Conservation (phyloP, 1,140 invertebrate genomes). For the Tenebrio molitor region DNA sequence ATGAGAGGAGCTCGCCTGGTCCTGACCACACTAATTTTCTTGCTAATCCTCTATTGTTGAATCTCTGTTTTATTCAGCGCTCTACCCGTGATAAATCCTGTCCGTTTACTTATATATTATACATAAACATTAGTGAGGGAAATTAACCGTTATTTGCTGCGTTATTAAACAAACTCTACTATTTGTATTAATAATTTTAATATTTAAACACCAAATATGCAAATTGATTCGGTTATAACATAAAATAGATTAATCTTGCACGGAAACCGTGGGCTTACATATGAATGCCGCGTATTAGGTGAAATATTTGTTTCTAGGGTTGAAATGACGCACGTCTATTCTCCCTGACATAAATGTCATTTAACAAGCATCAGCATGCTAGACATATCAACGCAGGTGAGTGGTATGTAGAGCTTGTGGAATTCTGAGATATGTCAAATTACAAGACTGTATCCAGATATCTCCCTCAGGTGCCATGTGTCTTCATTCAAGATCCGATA, state of each 20-base stretch:
- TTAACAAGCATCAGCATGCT: conserved; percentile 47
- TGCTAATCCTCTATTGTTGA: conserved; percentile 28
- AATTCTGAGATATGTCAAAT: conserved; percentile 44
- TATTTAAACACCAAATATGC: conserved; percentile 15
- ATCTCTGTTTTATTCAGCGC: conserved; percentile 17
- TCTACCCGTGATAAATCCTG: conserved; percentile 19
- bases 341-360: conserved; percentile 35
- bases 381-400: conserved; percentile 47
- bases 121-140: conserved; percentile 8
- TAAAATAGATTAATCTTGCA: background rate
- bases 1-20: conserved; percentile 8
- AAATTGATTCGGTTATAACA: background rate
- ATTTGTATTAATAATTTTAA: conserved; percentile 17
- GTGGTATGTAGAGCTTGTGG: conserved; percentile 44
- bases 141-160: conserved; percentile 9
- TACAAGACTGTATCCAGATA: conserved; percentile 40
- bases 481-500: conserved; percentile 34
- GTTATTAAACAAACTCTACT: conserved; percentile 10
- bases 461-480: conserved; percentile 35
- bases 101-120: conserved; percentile 23
- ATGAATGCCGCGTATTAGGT: conserved; percentile 26
- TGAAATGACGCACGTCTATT: conserved; percentile 39
- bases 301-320: conserved; percentile 38
- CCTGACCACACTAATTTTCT: conserved; percentile 34
- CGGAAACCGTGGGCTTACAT: conserved; percentile 7